These are phyloP conservation scores for Triops longicaudatus DNA, from an alignment of 1,140 invertebrate genomes.

Conservation along the genomic window DNA sequence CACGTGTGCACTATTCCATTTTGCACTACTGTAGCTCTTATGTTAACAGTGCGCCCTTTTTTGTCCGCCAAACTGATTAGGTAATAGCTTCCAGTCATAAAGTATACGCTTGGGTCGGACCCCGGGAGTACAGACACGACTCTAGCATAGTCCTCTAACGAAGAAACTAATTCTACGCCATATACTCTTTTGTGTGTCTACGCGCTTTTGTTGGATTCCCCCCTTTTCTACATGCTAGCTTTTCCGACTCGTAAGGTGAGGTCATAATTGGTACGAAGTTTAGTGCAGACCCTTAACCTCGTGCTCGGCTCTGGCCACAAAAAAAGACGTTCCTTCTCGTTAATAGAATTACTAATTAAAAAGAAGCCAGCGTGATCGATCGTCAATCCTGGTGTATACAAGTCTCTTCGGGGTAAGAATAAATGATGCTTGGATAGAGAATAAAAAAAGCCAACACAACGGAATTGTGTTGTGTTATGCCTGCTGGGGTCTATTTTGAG, in stretches of 20 bases:
- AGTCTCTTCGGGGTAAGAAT: not conserved
- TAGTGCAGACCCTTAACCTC: not conserved
- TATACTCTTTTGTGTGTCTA: constrained; percentile 4
- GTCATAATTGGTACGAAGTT: not conserved
- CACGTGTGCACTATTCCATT: constrained; percentile 14
- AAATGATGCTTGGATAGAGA: not conserved
- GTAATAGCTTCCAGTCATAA: constrained; percentile 11
- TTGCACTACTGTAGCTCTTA: constrained; percentile 3
- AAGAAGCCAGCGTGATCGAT: not conserved
- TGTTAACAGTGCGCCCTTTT: not conserved
- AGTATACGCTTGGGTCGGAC: not conserved
- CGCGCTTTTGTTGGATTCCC: not conserved
- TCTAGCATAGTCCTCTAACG: not conserved
- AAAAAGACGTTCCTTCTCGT: not conserved
- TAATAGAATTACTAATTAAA: constrained; percentile 9
- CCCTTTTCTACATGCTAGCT: not conserved
- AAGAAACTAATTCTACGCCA: not conserved
- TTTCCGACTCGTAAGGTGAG: not conserved
- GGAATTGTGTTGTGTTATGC: not conserved
- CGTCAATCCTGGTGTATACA: not conserved
- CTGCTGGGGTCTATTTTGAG: not conserved
- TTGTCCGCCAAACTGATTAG: constrained; percentile 9
- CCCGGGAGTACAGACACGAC: not conserved
- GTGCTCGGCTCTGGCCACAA: not conserved
- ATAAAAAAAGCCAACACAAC: not conserved